Percentiles rank a stretch among this genome's conserved stretches.
phyloP scores from a whole-genome alignment of 1,140 invertebrate species.

The Linepithema humile region DNA sequence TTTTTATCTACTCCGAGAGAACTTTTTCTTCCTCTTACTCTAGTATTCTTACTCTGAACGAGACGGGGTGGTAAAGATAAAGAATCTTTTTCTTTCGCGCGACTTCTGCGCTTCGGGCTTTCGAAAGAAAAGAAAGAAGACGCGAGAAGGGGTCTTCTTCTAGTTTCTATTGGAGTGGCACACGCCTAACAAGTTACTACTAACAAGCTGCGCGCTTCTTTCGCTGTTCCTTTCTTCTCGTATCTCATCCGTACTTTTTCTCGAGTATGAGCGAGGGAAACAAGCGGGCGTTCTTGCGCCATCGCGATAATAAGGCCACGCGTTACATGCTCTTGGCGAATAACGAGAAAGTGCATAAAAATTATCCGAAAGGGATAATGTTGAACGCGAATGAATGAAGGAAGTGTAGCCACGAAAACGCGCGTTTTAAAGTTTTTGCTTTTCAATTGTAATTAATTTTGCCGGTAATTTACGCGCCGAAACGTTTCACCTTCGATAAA shows the following conservation, averaged over 20 bases:
- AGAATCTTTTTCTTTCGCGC: constrained; percentile 31
- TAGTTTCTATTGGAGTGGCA: constrained; percentile 64
- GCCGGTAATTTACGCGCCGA: constrained; percentile 25
- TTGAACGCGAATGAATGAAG: neutral
- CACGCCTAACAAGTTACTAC: constrained; percentile 65
- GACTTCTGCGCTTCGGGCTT: constrained; percentile 17
- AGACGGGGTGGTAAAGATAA: neutral
- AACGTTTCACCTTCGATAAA: neutral
- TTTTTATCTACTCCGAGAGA: neutral
- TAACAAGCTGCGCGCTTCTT: constrained; percentile 65
- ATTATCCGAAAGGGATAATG: neutral
- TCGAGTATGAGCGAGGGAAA: constrained; percentile 39
- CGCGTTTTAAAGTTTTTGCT: neutral
- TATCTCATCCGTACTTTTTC: constrained; percentile 2
- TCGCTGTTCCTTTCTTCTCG: neutral
- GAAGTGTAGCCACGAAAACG: neutral
- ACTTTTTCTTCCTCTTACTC: neutral
- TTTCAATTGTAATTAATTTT: constrained; percentile 45
- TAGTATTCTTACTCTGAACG: no score
- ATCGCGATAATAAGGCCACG: constrained; percentile 65
- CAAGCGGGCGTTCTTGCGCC: constrained; percentile 39
- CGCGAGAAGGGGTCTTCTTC: constrained; percentile 49
- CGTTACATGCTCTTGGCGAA: constrained; percentile 59
- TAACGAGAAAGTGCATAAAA: constrained; percentile 26
- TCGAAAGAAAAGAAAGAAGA: constrained; percentile 32